These are phyloP conservation scores for Chrysemys picta DNA, from an alignment of 2,113 vertebrate species.

Conservation along the genomic window DNA sequence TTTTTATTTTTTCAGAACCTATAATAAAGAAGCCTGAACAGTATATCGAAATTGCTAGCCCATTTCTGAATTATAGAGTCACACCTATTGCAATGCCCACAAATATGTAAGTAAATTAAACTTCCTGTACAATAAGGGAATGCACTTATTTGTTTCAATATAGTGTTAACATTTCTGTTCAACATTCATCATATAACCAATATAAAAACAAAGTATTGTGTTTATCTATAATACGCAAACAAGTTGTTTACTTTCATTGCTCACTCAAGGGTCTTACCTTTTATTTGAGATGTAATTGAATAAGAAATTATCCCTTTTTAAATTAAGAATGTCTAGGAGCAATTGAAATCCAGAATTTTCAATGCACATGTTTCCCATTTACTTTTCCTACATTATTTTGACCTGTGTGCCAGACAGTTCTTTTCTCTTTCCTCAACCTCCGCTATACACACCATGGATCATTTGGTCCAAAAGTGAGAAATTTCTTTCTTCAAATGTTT, in stretches of 20 bases:
- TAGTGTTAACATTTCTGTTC: not conserved
- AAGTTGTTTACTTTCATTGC: not conserved
- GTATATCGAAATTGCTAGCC: slow-evolving; percentile 80
- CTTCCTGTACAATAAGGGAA: not conserved
- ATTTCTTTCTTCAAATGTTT: not conserved
- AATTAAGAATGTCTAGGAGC: not conserved
- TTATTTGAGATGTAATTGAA: not conserved
- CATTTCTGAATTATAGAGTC: slow-evolving; percentile 79
- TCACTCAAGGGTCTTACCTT: not conserved
- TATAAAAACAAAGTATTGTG: not conserved
- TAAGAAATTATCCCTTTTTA: not conserved
- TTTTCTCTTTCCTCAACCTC: not conserved
- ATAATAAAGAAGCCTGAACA: slow-evolving; percentile 74
- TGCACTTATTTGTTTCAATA: not conserved
- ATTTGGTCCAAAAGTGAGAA: not conserved
- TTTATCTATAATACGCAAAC: not conserved
- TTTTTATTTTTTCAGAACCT: slow-evolving; percentile 62
- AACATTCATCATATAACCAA: not conserved
- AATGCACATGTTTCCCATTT: not conserved
- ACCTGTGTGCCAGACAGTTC: not conserved
- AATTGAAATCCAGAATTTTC: not conserved
- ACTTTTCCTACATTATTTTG: not conserved
- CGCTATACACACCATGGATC: not conserved
- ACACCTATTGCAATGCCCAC: slow-evolving; percentile 64
- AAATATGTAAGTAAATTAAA: slow-evolving; percentile 73